Evolutionary conservation across 2,888 invertebrate genomes (phyloP).

Genomic region (Thecophora atra): DNA sequence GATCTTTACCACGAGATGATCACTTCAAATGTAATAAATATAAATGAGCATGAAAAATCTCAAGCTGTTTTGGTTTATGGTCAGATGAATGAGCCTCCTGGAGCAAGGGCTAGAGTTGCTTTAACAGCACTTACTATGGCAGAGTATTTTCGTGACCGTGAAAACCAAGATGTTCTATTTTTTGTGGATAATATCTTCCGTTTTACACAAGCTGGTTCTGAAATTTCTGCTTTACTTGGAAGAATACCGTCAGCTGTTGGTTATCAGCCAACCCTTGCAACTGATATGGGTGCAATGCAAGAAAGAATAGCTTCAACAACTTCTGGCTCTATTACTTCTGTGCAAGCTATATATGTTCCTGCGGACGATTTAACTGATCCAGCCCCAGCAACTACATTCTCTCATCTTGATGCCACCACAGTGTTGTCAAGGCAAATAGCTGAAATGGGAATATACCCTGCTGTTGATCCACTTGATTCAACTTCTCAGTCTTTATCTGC

Average conservation of each 20-base stretch:
- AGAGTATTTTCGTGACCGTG: conserved; percentile 92
- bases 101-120: conserved; percentile 91
- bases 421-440: conserved; percentile 92
- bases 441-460: conserved; percentile 91
- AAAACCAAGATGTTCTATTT: conserved; percentile 91
- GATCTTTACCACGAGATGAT: conserved; percentile 96
- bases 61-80: conserved; percentile 88
- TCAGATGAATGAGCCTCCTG: conserved; percentile 96
- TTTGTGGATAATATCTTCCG: conserved; percentile 97
- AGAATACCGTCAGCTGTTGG: conserved; percentile 95
- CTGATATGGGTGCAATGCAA: conserved; percentile 97
- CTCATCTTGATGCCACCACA: conserved; percentile 95
- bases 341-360: conserved; percentile 93
- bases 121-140: conserved; percentile 91
- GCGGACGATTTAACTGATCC: conserved; percentile 96
- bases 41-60: conserved; percentile 86
- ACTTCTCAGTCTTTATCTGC: conserved; percentile 94
- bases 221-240: conserved; percentile 88
- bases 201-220: conserved; percentile 90
- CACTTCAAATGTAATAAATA: conserved; percentile 90
- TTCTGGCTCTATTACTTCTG: conserved; percentile 93
- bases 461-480: conserved; percentile 93
- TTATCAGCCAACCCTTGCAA: conserved; percentile 93
- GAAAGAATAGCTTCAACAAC: conserved; percentile 94
- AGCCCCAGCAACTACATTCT: conserved; percentile 92